Percentiles rank a stretch among this genome's conserved stretches.
phyloP scores from a whole-genome alignment of 2,888 invertebrate genomes.

The Philereme vetulata region DNA sequence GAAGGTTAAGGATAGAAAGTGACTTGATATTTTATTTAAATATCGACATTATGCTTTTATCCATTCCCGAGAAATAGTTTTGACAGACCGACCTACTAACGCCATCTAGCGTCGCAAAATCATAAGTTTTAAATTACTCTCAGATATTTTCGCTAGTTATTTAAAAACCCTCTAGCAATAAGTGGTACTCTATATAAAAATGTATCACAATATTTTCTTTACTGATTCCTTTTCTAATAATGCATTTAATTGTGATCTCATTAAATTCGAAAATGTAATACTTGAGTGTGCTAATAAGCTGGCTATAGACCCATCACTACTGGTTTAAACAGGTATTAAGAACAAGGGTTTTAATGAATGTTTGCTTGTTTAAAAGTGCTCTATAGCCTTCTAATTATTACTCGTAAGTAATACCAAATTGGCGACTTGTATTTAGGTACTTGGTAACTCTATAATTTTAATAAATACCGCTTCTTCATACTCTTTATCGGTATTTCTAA shows the following conservation, averaged over 20 bases:
- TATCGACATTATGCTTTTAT: no score
- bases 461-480: conserved; percentile 39
- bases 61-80: no score
- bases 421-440: conserved; percentile 26
- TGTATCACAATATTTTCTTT: conserved; percentile 40
- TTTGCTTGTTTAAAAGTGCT: background rate
- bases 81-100: no score
- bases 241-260: conserved; percentile 82
- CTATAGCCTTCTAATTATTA: conserved; percentile 8
- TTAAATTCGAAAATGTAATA: conserved; percentile 36
- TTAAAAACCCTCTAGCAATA: conserved; percentile 30
- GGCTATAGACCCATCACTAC: conserved; percentile 1
- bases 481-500: conserved; percentile 32
- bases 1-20: no score
- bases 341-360: no score
- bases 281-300: conserved; percentile 49
- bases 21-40: no score
- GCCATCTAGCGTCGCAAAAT: no score
- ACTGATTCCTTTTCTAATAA: conserved; percentile 55
- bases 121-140: background rate
- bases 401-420: conserved; percentile 31
- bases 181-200: conserved; percentile 41
- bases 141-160: conserved; percentile 24
- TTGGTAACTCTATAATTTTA: conserved; percentile 21
- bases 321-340: background rate